These are phyloP conservation scores for Elmis aenea DNA, from an alignment of 2,888 invertebrate species.

Conservation along the genomic window DNA sequence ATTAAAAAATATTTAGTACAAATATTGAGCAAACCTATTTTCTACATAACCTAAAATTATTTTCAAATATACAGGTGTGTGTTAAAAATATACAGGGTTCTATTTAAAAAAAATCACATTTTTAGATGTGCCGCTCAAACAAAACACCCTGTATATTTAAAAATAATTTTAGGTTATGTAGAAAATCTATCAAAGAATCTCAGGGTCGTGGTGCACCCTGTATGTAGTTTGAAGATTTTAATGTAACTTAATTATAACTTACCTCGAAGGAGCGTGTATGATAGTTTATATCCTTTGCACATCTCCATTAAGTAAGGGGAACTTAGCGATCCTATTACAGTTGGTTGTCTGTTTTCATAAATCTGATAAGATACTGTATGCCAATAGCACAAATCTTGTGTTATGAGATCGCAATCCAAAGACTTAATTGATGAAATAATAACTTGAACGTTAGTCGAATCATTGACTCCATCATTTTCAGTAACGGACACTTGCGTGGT, in stretches of 20 bases:
- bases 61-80: too few relatives aligned
- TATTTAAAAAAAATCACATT: too few relatives aligned
- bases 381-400: constrained; percentile 41
- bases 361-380: constrained; percentile 35
- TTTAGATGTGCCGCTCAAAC: too few relatives aligned
- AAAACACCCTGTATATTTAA: too few relatives aligned
- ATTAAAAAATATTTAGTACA: too few relatives aligned
- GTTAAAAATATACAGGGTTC: too few relatives aligned
- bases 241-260: constrained; percentile 23
- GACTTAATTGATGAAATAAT: constrained; percentile 26
- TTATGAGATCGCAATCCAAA: constrained; percentile 36
- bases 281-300: constrained; percentile 49
- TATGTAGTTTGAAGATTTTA: too few relatives aligned
- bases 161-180: too few relatives aligned
- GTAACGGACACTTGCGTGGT: constrained; percentile 28
- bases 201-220: too few relatives aligned
- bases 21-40: too few relatives aligned
- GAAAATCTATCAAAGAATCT: too few relatives aligned
- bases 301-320: constrained; percentile 40
- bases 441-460: constrained; percentile 28
- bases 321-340: constrained; percentile 35
- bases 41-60: too few relatives aligned
- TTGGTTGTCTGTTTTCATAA: constrained; percentile 30
- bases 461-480: constrained; percentile 26
- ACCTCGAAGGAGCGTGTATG: constrained; percentile 49